Base-by-base conservation (phyloP, 2,888 invertebrate species). In the Cremastobaeus sp. region DNA sequence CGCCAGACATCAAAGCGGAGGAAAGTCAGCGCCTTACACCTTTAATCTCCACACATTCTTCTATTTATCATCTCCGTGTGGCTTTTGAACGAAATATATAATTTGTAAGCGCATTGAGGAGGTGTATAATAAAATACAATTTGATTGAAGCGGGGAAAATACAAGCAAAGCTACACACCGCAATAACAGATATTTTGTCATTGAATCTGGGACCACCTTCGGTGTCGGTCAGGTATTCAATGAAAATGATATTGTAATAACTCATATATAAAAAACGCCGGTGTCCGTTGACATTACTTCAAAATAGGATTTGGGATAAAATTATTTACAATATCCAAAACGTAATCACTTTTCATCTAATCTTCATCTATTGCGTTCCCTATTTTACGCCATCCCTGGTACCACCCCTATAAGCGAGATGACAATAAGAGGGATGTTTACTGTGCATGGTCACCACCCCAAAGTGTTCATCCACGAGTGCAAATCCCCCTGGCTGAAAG, bases 151-250 rank as follows among this genome's bases (percentile, higher is more conserved):
- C 52, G 50, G 64, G n/a, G 34, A 59, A 70, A 62, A 57, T 71
- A 71, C 45, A 39, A 64, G 48, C 43, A 37, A 30, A 15, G 47
- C 47, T 55, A 62, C 43, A 45, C 64, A 50, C 64, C 64, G 48
- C 70, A 71, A 71, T 71, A 71, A 71, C 64, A 15, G 70, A 64
- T 57, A 71, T 64, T 71, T 71, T 71, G 70, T 71, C 64, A 71
- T 64, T 71, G 57, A 70, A 55, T 60, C 12, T 34, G 30, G 39
- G 70, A 71, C 70, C 70, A 71, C 70, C 70, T 71, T 71, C 21
- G 50, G 57, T 32, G 70, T 28, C 43, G 43, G 17, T 37, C 57
- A 30, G 12, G 52, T 1, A 30, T 32, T 35, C 64, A 41, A 64
- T 71, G 37, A 64, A 71, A 64, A 71, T 71, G 15, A 71, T 57